Evolutionary conservation across 1,140 invertebrate species (phyloP).

Genomic region (Trichoplusia ni): DNA sequence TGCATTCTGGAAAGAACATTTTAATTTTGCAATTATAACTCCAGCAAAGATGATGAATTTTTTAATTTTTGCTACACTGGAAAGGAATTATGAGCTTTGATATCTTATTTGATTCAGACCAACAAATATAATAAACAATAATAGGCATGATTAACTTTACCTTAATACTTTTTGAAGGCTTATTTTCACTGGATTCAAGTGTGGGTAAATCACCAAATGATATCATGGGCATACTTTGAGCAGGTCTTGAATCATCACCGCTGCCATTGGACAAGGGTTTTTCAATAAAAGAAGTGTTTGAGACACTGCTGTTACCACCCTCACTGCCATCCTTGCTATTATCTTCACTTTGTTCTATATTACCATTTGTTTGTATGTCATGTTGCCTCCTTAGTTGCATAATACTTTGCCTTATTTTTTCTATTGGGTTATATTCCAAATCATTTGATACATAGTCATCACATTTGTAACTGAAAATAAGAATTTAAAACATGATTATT

Average conservation of each 20-base stretch:
- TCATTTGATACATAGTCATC: conserved; percentile 92
- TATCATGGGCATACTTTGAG: conserved; percentile 41
- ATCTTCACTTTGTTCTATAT: conserved; percentile 49
- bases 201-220: conserved; percentile 40
- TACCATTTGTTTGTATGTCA: conserved; percentile 45
- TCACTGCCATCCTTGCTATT: conserved; percentile 52
- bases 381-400: conserved; percentile 74
- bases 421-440: conserved; percentile 83
- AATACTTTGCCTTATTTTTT: conserved; percentile 83
- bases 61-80: no score
- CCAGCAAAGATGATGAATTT: neutral
- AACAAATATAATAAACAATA: no score
- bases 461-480: conserved; percentile 87
- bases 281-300: conserved; percentile 49
- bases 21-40: no score
- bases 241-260: conserved; percentile 43
- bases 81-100: no score
- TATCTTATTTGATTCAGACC: no score
- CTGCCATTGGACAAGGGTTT: conserved; percentile 44
- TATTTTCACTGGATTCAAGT: conserved; percentile 51
- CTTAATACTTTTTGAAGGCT: conserved; percentile 57
- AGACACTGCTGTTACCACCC: conserved; percentile 38
- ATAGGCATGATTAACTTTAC: no score
- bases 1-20: conserved; percentile 52
- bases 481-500: no score